These are phyloP conservation scores for Chinchilla lanigera DNA, from an alignment of 2,113 vertebrate species.

Conservation along the genomic window DNA sequence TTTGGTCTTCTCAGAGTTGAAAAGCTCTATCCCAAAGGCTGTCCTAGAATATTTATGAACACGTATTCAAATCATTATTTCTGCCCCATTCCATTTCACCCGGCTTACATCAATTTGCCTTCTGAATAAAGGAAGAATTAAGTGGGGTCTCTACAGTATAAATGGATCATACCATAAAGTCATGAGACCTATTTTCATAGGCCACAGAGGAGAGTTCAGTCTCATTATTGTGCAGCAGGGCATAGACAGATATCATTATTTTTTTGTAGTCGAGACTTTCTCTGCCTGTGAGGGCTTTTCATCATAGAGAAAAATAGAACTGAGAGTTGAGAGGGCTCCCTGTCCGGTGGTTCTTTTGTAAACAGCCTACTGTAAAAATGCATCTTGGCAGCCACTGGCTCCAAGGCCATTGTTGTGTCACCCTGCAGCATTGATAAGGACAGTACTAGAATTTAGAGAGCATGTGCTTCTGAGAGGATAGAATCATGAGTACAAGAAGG, in stretches of 20 bases:
- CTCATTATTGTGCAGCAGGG: neutral
- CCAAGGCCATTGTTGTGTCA: neutral
- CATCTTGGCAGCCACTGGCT: neutral
- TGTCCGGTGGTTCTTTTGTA: neutral
- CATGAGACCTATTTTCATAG: neutral
- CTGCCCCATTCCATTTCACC: neutral
- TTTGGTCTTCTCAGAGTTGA: neutral
- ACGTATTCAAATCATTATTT: neutral
- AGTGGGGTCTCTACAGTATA: neutral
- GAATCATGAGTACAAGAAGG: neutral
- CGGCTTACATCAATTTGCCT: conserved; percentile 1
- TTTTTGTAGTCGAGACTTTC: conserved; percentile 38
- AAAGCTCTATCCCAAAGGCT: neutral
- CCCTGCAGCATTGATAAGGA: neutral
- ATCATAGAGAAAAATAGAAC: conserved; percentile 36
- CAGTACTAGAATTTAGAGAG: neutral
- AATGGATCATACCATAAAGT: neutral
- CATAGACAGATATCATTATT: neutral
- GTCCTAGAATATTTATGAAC: neutral
- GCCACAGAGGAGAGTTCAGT: neutral
- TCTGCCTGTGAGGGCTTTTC: conserved; percentile 21
- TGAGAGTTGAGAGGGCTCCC: neutral
- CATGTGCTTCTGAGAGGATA: neutral
- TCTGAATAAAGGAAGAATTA: neutral
- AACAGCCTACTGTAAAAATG: neutral